Base-by-base conservation (phyloP, 2,888 invertebrate genomes). In the Lutraria lutraria region DNA sequence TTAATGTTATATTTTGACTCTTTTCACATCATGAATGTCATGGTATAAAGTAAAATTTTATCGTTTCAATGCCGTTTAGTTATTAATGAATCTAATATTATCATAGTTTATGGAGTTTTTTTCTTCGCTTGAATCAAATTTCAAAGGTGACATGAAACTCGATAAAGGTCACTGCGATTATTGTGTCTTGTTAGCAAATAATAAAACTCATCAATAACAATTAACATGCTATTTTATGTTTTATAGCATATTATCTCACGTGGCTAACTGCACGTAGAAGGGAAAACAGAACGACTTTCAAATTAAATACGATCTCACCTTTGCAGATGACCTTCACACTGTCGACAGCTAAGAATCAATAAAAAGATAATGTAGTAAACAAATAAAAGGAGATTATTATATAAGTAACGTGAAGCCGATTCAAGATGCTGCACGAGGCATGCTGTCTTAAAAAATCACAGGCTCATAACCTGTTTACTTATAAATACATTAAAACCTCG, bases 291-390 rank as follows among this genome's bases (percentile, higher is more conserved):
- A 21, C 63, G 63, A 68, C 56, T 16, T 16, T 2, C 56, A 56
- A 56, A 56, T 68, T 68, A 21, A 68, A 68, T 68, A 68, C 12
- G n/a, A 68, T n/a, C n/a, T 68, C n/a, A 68, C n/a, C 63, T 68
- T 0, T 68, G 25, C 25, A 25, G 13, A 0, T 25, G 25, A 68
- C 63, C 63, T 68, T 68, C 63, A 68, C 63, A 68, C 25, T 68
- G 25, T 21, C 63, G 25, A 12, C 16, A 56, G 2, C 19, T 13
- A 19, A 2, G 56, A 56, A n/a, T 8, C 63, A 25, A 25, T 68
- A 25, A 68, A 56, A 16, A 43, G 8, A 43, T 68, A n/a, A 25
- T 68, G 25, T 25, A 13, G 8, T 0, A 13, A 25, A 68, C 25
- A 68, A 68, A 68, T 68, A 68, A 6, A 10, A n/a, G 63, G 1